Percentiles rank a stretch among this genome's conserved stretches.
phyloP scores from a whole-genome alignment of 2,797 vertebrate species.

The Helostoma temminkii region DNA sequence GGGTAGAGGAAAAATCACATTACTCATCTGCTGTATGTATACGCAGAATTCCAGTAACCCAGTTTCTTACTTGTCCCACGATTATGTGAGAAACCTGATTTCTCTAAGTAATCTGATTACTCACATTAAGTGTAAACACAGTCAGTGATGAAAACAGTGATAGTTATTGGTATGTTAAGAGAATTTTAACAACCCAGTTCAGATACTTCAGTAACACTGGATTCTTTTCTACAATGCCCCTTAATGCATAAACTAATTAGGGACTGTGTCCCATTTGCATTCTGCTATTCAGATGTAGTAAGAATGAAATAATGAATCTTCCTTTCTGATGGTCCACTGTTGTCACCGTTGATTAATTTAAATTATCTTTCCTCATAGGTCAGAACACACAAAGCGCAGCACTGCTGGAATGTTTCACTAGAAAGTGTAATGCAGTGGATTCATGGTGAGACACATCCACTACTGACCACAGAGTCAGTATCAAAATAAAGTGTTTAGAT shows the following conservation, averaged over 20 bases:
- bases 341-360: constrained; percentile 70
- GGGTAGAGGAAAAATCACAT: too few species aligned
- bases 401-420: constrained; percentile 42
- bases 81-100: too few species aligned
- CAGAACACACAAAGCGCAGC: constrained; percentile 36
- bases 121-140: too few species aligned
- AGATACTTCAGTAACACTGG: constrained; percentile 19
- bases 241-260: constrained; percentile 50
- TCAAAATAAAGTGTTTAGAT: too few species aligned
- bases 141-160: constrained; percentile 28
- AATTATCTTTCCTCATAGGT: constrained; percentile 71
- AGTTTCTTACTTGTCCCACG: too few species aligned
- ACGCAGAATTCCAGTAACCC: too few species aligned
- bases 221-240: constrained; percentile 17
- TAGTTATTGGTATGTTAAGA: constrained; percentile 9
- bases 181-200: constrained; percentile 28
- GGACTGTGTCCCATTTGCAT: constrained; percentile 64
- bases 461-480: neutral
- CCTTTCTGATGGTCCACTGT: constrained; percentile 58
- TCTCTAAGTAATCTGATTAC: too few species aligned
- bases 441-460: neutral
- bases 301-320: constrained; percentile 73
- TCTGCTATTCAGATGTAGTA: constrained; percentile 69
- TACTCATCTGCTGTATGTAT: too few species aligned
- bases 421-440: constrained; percentile 22